Evolutionary conservation across 2,113 vertebrate genomes (phyloP).

Genomic region (Apodemus speciosus): DNA sequence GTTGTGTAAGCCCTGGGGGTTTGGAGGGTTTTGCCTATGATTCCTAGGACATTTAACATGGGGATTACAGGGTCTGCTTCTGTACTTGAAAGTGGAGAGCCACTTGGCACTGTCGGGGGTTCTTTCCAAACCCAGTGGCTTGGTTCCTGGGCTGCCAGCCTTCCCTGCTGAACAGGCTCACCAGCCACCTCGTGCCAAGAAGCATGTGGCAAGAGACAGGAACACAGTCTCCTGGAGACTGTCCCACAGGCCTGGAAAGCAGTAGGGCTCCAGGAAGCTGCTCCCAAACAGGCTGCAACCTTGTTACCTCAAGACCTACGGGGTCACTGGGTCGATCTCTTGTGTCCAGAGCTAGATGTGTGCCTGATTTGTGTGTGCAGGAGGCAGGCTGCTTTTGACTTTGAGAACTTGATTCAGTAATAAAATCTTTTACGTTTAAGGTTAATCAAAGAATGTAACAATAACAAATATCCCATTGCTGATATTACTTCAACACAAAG

Average conservation of each 20-base stretch:
- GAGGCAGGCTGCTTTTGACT: neutral
- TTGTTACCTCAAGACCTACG: neutral
- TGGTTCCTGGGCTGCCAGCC: neutral
- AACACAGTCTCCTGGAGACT: slow-evolving; percentile 59
- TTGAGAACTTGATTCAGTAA: neutral
- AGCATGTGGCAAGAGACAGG: slow-evolving; percentile 11
- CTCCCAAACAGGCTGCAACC: slow-evolving; percentile 31
- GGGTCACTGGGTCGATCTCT: slow-evolving; percentile 22
- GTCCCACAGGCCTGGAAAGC: slow-evolving; percentile 43
- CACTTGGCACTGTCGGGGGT: neutral
- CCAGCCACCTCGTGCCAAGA: slow-evolving; percentile 47
- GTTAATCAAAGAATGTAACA: slow-evolving; percentile 37
- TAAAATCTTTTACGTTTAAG: slow-evolving; percentile 25
- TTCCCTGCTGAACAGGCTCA: slow-evolving; percentile 56
- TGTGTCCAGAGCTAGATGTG: neutral
- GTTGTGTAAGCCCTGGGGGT: neutral
- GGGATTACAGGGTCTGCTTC: neutral
- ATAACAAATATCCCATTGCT: neutral
- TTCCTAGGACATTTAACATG: slow-evolving; percentile 2
- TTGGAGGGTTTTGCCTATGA: neutral
- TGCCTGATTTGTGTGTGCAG: neutral
- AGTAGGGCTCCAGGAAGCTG: slow-evolving; percentile 31
- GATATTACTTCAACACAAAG: neutral
- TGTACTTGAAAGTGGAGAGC: slow-evolving; percentile 4
- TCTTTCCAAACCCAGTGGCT: neutral